Conservation (phyloP, 2,113 vertebrate species). For the Misgurnus mizolepis region DNA sequence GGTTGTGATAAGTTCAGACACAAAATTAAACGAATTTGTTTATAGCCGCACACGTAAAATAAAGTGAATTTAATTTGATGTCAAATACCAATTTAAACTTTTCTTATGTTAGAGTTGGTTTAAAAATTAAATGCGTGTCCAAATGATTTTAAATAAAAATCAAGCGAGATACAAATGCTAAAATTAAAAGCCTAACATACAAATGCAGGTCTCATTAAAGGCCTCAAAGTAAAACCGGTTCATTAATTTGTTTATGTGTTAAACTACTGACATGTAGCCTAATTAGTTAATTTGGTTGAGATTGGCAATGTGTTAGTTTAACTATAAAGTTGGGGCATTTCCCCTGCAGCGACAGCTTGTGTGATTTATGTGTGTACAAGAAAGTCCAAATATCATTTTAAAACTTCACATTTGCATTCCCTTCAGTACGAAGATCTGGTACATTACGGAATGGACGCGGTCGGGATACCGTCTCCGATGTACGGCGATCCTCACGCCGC, state of each 20-base stretch:
- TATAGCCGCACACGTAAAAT: background rate
- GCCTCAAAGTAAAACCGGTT: background rate
- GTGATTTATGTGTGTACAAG: background rate
- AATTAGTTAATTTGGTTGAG: background rate
- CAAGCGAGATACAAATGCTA: background rate
- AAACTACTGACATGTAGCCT: background rate
- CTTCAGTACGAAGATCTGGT: slow-evolving; percentile 90
- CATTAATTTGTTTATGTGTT: background rate
- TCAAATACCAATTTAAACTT: background rate
- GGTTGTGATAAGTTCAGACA: background rate
- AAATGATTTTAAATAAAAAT: background rate
- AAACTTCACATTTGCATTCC: background rate
- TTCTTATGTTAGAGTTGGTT: background rate
- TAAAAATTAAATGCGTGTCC: background rate
- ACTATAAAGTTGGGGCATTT: background rate
- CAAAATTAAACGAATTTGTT: background rate
- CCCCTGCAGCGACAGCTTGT: background rate
- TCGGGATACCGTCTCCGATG: slow-evolving; percentile 85
- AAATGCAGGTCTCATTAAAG: background rate
- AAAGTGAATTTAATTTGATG: background rate
- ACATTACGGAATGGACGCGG: slow-evolving; percentile 89
- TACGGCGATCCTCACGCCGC: slow-evolving; percentile 87
- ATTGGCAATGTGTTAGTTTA: background rate
- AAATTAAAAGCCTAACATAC: too few relatives aligned
- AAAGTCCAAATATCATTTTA: background rate